A percentile compares a stretch with the other conserved stretches of the same genome.
phyloP scores from a whole-genome alignment of 2,888 invertebrate genomes.

The Cantharis flavilabris region DNA sequence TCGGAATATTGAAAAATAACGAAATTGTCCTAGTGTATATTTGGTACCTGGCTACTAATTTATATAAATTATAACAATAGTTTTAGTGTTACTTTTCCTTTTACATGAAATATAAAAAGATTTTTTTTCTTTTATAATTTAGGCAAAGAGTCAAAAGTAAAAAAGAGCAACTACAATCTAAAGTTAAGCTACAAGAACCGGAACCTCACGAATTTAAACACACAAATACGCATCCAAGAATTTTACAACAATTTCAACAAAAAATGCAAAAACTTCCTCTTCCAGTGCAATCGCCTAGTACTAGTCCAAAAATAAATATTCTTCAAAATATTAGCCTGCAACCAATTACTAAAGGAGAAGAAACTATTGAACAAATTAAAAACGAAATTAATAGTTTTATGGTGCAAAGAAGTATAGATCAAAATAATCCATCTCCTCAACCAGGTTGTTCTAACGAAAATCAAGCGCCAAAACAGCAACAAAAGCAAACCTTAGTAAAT shows the following conservation, averaged over 20 bases:
- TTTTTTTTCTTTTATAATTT: constrained; percentile 10
- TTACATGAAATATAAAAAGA: background rate
- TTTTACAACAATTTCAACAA: constrained; percentile 31
- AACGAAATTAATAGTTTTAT: constrained; percentile 24
- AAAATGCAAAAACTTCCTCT: constrained; percentile 33
- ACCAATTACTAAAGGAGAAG: constrained; percentile 32
- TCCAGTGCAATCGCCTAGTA: constrained; percentile 22
- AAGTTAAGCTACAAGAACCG: constrained; percentile 25
- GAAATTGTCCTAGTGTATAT: background rate
- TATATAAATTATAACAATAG: background rate
- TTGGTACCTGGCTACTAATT: background rate
- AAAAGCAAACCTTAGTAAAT: constrained; percentile 40
- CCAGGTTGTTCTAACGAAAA: constrained; percentile 45
- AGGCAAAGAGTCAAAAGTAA: constrained; percentile 45
- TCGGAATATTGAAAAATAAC: too few species aligned
- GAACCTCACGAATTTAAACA: constrained; percentile 15
- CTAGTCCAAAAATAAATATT: constrained; percentile 49
- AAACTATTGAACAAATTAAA: constrained; percentile 34
- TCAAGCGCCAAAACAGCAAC: constrained; percentile 40
- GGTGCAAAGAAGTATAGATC: constrained; percentile 28
- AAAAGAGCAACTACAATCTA: constrained; percentile 36
- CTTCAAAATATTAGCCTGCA: constrained; percentile 49
- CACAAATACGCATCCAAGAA: constrained; percentile 19
- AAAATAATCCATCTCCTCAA: constrained; percentile 28
- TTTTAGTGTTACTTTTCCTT: background rate